Percentiles rank a stretch among this genome's conserved stretches.
Evolutionary conservation across 1,140 invertebrate species (phyloP).

Genomic region (Bombyx mori): ASM3026992v2 NC_085123.1:288001-288500

Average conservation of each 20-base stretch:
- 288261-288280: too few relatives aligned
- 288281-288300: too few relatives aligned
- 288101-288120: constrained; percentile 57
- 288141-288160: constrained; percentile 42
- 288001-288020: constrained; percentile 26
- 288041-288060: constrained; percentile 30
- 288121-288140: constrained; percentile 50
- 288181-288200: constrained; percentile 1
- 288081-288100: constrained; percentile 62
- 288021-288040: constrained; percentile 37
- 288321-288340: too few relatives aligned
- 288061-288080: constrained; percentile 68
- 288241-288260: not conserved
- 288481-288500: too few relatives aligned
- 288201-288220: not conserved
- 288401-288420: too few relatives aligned
- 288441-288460: too few relatives aligned
- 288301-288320: too few relatives aligned
- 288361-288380: too few relatives aligned
- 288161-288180: constrained; percentile 60
- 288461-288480: too few relatives aligned
- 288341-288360: too few relatives aligned
- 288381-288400: too few relatives aligned
- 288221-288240: not conserved
- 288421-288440: too few relatives aligned